Evolutionary conservation across 2,888 invertebrate genomes (phyloP), one percentile per base, ranked within the genome.

Genomic region (Pristionchus mayeri): DNA sequence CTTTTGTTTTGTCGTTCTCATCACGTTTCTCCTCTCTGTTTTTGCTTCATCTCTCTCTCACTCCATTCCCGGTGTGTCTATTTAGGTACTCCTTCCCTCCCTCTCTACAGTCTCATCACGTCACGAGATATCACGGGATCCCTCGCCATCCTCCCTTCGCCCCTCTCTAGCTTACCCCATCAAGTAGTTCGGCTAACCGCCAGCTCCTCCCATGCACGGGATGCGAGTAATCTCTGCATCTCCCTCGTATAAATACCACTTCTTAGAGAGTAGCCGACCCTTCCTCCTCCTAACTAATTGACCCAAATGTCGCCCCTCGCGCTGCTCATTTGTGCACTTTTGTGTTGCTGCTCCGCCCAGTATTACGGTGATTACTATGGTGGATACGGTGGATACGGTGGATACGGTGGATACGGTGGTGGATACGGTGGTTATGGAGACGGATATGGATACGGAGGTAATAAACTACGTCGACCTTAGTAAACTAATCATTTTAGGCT

Each of bases 311-410:
- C 67, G 3, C n/a, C 67, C 9, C 67, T 37, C 2, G 21, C 37
- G 37, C 67, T 67, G 34, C 67, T 67, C 37, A 34, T 67, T 67
- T 67, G 37, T 37, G 40, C 67, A 18, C n/a, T 67, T 37, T 37
- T 40, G 37, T 34, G 37, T 3, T 9, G 34, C 18, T 16, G 30
- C 21, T 30, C 67, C 30, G 67, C 67, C n/a, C 67, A 67, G n/a
- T 67, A 67, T 67, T 67, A 67, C 67, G 67, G 67, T 67, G 37
- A 67, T 67, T 37, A 67, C 67, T 67, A 67, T n/a, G 67, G 67
- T 37, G 67, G 67, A 37, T 67, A 60, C 27, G 60, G 44, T 13
- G 44, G 44, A 13, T 44, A 44, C 44, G 44, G 60, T 24, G 60
- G 60, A 16, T 27, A 30, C 11, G 27, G 30, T 60, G 24, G 24